Evolutionary conservation across 2,113 vertebrate species (phyloP), one percentile per base, ranked within the genome.

Genomic region (Seriola quinqueradiata): DNA sequence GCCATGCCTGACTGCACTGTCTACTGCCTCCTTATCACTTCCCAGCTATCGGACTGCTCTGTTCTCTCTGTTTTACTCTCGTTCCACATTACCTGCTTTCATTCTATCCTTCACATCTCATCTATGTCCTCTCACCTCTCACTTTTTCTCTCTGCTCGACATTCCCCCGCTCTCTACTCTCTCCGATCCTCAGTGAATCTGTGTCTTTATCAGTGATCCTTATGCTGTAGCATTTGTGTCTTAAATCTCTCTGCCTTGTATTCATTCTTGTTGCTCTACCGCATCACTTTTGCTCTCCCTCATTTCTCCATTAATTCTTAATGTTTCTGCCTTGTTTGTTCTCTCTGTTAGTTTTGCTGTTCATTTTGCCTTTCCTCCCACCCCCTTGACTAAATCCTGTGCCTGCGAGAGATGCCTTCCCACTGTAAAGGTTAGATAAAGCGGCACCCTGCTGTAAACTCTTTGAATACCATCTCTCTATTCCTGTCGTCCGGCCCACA

Each of bases 61-160:
- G 66, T 54, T 73, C 54, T 81, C 79, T 65, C 46, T 72, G 75
- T 84, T 86, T 90, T 82, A 65, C 65, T 78, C 64, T 75, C 42
- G 50, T 84, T 85, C 48, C 85, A 83, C 82, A 72, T 86, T 79
- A 70, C 57, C 81, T 84, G 64, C 78, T 84, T 79, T 84, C 69
- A 87, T 87, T 87, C 16, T 57, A 60, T 70, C 69, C 48, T 64
- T 81, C 75, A 67, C 88, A 77, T 82, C 75, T 80, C 42, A 70
- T 88, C 79, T 81, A 14, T 34, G 55, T 84, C 77, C 67, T 58
- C 64, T 70, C 59, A 69, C 70, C 74, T 71, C 64, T 74, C 16
- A 61, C 55, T 83, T 73, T 81, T 63, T 83, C 25, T 44, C 75
- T 77, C 48, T 36, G 46, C 68, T 65, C 12, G 64, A 52, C 38